Evolutionary conservation across 2,797 vertebrate genomes (phyloP).

Genomic region (Poeciliopsis infans): DNA sequence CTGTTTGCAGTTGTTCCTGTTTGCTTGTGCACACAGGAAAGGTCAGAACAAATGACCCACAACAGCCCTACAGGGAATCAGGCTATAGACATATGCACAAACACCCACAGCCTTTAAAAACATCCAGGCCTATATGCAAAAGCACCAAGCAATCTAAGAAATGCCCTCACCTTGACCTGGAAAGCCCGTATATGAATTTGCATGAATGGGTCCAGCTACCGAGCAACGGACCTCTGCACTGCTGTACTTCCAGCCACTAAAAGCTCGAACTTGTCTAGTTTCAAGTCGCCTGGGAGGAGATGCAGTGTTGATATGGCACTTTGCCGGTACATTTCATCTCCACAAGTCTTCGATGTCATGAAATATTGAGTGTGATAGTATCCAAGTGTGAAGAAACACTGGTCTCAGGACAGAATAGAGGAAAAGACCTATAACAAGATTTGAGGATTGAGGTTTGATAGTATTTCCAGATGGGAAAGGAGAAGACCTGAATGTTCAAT

Average conservation of each 20-base stretch:
- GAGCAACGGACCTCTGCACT: slow-evolving; percentile 1
- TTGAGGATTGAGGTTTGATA: slow-evolving; percentile 54
- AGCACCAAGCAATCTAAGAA: slow-evolving; percentile 24
- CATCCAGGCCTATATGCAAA: slow-evolving; percentile 24
- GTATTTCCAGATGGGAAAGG: slow-evolving; percentile 42
- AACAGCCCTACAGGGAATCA: slow-evolving; percentile 30
- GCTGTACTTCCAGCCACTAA: slow-evolving; percentile 22
- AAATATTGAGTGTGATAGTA: slow-evolving; percentile 67
- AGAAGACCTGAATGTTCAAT: slow-evolving; percentile 51
- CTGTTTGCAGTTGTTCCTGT: slow-evolving; percentile 46
- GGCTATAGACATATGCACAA: slow-evolving; percentile 18
- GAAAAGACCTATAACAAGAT: slow-evolving; percentile 47
- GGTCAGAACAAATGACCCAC: slow-evolving; percentile 56
- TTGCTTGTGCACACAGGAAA: slow-evolving; percentile 49
- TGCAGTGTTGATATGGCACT: slow-evolving; percentile 24
- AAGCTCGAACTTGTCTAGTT: slow-evolving; percentile 35
- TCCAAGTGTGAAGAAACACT: slow-evolving; percentile 55
- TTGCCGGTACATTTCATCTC: slow-evolving; percentile 35
- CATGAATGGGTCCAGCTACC: slow-evolving; percentile 5
- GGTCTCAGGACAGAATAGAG: slow-evolving; percentile 47
- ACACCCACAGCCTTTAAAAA: slow-evolving; percentile 11
- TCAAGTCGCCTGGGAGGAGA: slow-evolving; percentile 24
- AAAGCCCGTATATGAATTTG: slow-evolving; percentile 26
- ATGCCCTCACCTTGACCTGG: slow-evolving; percentile 29
- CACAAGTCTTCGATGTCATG: slow-evolving; percentile 44